A percentile compares a stretch with the other conserved stretches of the same genome.
phyloP scores from a whole-genome alignment of 1,140 invertebrate species.

The Lasioglossum albipes region DNA sequence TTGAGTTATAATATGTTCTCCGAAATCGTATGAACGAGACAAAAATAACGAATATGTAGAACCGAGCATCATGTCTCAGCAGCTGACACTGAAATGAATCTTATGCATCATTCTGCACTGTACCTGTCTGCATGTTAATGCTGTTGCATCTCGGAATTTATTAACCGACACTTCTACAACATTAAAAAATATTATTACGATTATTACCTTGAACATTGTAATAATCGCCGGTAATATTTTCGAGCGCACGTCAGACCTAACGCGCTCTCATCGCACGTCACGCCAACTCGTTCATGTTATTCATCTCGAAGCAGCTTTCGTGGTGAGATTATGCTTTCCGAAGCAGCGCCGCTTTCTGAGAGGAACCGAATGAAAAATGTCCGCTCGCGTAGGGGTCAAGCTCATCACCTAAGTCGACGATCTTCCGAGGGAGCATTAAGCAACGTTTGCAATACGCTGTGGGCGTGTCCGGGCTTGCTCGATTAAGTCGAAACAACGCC shows the following conservation, averaged over 20 bases:
- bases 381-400: background rate
- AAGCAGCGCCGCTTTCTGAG: background rate
- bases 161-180: no score
- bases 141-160: no score
- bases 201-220: background rate
- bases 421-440: background rate
- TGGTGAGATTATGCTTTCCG: background rate
- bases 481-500: constrained; percentile 1
- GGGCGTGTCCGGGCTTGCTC: constrained; percentile 1
- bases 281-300: background rate
- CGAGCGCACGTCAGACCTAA: background rate
- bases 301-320: background rate
- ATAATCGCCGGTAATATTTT: background rate
- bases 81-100: no score
- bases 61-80: no score
- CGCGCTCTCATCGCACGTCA: background rate
- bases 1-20: no score
- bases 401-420: background rate
- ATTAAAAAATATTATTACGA: no score
- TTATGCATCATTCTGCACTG: no score
- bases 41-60: no score
- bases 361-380: constrained; percentile 2
- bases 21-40: no score
- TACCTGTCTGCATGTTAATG: no score
- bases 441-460: background rate